Base-by-base conservation (phyloP, 1,140 invertebrate genomes). In the Drosophila burlai region DNA sequence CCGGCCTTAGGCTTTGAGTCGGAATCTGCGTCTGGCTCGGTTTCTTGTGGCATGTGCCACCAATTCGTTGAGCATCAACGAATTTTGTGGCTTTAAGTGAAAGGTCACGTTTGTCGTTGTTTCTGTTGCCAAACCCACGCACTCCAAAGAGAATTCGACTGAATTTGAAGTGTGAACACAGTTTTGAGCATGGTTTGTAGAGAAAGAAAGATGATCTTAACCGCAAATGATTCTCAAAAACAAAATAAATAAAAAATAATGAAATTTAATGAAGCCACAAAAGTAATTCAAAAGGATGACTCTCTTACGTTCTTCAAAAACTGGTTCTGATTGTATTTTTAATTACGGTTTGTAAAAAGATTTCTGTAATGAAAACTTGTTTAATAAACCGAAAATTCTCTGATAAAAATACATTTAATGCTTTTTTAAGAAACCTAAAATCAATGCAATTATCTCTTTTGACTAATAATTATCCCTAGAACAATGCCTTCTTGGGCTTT, bases 11-110 rank as follows among this genome's bases (percentile, higher is more conserved):
- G 21, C 38, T 29, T 36, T 45, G 6, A 71, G 21, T 68, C 49
- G 6, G 31, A 47, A 52, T 55, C 63, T 68, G 40, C 31, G 67
- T 47, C 49, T 71, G 63, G 43, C 43, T 59, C 46, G 34, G 43
- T 40, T n/a, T 59, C 58, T 74, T 55, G 59, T 75, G 72, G 75
- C 74, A 77, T 77, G 74, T 77, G 75, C 57, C 75, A 69, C 63
- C 54, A 73, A 69, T 77, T 77, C 64, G 64, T 52, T 77, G 75
- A 64, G 74, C 75, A 77, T 77, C 75, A 69, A 43, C 65, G 38
- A 43, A 24, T 77, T 69, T 77, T 77, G 75, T 77, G 50, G 63
- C 74, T 73, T 60, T 60, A 77, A 77, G 75, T 77, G 75, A 77
- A 77, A 77, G 75, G 74, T 77, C 75, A 77, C 75, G 75, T 49